These are phyloP conservation scores for Papilio xuthus DNA, from an alignment of 1,140 invertebrate species.

Conservation along the genomic window DNA sequence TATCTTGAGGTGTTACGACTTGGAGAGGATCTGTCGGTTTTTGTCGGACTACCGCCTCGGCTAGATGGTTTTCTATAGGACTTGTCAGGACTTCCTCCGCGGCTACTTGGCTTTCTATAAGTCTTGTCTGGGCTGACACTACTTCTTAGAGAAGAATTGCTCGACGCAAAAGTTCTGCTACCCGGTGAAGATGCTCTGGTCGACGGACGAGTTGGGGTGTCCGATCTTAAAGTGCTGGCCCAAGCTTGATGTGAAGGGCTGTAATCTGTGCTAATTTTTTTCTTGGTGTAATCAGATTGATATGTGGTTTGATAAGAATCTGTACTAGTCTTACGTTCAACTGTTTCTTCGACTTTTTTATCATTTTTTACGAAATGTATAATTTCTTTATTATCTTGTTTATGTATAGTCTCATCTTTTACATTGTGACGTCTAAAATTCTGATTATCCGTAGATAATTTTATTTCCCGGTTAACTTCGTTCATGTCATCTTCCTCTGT, in stretches of 20 bases:
- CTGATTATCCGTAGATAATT: constrained; percentile 6
- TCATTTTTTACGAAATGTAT: constrained; percentile 41
- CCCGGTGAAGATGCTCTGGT: constrained; percentile 76
- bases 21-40: constrained; percentile 64
- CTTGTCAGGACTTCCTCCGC: constrained; percentile 80
- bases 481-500: background rate
- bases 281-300: constrained; percentile 81
- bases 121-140: constrained; percentile 82
- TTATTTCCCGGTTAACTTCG: background rate
- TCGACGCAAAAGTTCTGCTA: constrained; percentile 72
- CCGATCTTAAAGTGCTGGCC: constrained; percentile 85
- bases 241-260: constrained; percentile 88
- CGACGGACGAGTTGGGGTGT: constrained; percentile 77
- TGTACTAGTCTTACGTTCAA: constrained; percentile 55
- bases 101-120: constrained; percentile 63
- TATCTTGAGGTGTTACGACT: constrained; percentile 56
- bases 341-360: constrained; percentile 58
- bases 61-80: constrained; percentile 63
- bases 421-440: constrained; percentile 7
- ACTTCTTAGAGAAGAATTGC: constrained; percentile 79
- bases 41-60: constrained; percentile 69
- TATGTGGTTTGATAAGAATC: constrained; percentile 84
- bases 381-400: constrained; percentile 36
- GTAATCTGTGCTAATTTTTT: constrained; percentile 83
- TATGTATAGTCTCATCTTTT: constrained; percentile 33